Percentiles rank a stretch among this genome's conserved stretches.
These are phyloP conservation scores for Diabrotica balteata DNA, from an alignment of 2,888 invertebrate genomes.

Conservation along the genomic window DNA sequence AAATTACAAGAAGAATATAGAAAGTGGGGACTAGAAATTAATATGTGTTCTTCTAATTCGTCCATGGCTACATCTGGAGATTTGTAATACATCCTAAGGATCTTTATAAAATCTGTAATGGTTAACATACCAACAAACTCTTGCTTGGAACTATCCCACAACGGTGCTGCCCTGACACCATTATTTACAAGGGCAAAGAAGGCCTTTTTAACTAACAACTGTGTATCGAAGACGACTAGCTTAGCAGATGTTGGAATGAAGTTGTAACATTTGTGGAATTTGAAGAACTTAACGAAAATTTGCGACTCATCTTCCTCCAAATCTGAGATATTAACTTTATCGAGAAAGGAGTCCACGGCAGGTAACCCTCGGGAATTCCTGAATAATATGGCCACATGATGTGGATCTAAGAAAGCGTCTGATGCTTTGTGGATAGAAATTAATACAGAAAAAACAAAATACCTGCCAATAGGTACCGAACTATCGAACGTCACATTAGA, in stretches of 20 bases:
- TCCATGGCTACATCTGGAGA: constrained; percentile 93
- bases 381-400: constrained; percentile 90
- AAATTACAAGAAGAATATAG: no score
- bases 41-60: constrained; percentile 96
- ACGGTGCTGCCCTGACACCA: constrained; percentile 95
- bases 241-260: constrained; percentile 99
- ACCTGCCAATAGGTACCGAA: no score
- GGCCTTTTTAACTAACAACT: constrained; percentile 96
- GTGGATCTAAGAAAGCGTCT: constrained; percentile 84
- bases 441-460: no score
- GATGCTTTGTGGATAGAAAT: constrained; percentile 72
- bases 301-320: constrained; percentile 97
- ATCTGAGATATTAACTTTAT: no score
- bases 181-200: constrained; percentile 99
- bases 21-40: no score
- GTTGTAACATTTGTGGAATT: constrained; percentile 99
- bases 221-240: constrained; percentile 98
- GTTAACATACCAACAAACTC: constrained; percentile 98
- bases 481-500: no score
- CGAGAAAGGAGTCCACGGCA: no score
- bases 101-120: constrained; percentile 99
- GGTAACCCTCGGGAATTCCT: constrained; percentile 90
- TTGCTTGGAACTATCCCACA: constrained; percentile 94
- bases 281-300: constrained; percentile 98
- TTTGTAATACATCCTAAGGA: constrained; percentile 96